Evolutionary conservation across 30 jellyfish, hydroid and myxozoan genomes (phyloP).

Genomic region (Hydractinia symbiolongicarpus): DNA sequence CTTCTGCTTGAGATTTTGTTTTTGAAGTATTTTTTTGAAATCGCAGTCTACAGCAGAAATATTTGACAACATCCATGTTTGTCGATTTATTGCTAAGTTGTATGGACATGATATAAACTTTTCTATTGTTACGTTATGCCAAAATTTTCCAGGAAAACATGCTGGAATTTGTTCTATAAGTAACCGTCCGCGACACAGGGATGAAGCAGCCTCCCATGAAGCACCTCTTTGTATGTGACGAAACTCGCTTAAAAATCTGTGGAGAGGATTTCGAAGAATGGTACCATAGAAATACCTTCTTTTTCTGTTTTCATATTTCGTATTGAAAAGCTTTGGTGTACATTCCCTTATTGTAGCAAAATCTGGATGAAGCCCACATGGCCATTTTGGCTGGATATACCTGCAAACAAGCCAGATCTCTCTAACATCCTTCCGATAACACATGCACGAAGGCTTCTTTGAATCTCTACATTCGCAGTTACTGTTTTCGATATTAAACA

Average conservation of each 20-base stretch:
- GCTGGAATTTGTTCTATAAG: slow-evolving; percentile 11
- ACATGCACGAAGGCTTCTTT: slow-evolving; percentile 38
- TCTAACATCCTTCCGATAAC: slow-evolving; percentile 41
- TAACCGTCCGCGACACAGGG: slow-evolving; percentile 41
- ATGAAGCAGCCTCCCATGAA: slow-evolving; percentile 54
- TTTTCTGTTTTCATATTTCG: slow-evolving; percentile 2
- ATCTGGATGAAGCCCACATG: slow-evolving; percentile 97
- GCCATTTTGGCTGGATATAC: slow-evolving; percentile 70
- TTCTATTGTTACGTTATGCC: slow-evolving; percentile 46
- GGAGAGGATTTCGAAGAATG: slow-evolving; percentile 65
- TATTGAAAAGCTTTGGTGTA: slow-evolving; percentile 44
- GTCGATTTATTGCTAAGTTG: slow-evolving; percentile 78
- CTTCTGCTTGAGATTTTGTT: slow-evolving; percentile 10
- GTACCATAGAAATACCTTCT: slow-evolving; percentile 50
- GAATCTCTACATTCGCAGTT: slow-evolving; percentile 45
- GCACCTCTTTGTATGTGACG: slow-evolving; percentile 93
- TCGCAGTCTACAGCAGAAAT: slow-evolving; percentile 44
- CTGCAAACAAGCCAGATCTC: slow-evolving; percentile 80
- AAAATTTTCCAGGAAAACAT: slow-evolving; percentile 52
- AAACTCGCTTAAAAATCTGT: slow-evolving; percentile 73
- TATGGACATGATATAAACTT: slow-evolving; percentile 45
- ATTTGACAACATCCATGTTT: slow-evolving; percentile 83
- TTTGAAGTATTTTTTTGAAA: slow-evolving; percentile 4
- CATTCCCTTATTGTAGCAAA: slow-evolving; percentile 45
- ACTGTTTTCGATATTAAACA: slow-evolving; percentile 24